phyloP scores from a whole-genome alignment of 2,888 invertebrate genomes.

The Polyommatus icarus region DNA sequence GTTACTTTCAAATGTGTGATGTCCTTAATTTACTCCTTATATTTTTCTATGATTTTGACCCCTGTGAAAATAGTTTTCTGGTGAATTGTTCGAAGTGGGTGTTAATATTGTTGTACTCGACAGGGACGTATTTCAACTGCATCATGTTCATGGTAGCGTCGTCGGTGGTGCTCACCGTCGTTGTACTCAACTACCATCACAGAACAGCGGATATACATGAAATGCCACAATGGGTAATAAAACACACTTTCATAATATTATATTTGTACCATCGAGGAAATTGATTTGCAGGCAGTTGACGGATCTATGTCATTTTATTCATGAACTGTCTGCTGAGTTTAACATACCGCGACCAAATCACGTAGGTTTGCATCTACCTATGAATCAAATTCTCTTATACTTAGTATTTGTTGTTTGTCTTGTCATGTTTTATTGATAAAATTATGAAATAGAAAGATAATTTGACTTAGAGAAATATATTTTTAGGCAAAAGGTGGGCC shows the following conservation, averaged over 20 bases:
- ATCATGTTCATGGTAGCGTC: slow-evolving; percentile 99
- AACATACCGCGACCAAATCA: too few species aligned
- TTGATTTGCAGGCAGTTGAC: too few species aligned
- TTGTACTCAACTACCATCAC: slow-evolving; percentile 98
- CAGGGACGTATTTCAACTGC: slow-evolving; percentile 99
- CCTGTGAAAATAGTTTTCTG: neutral
- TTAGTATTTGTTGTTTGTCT: too few species aligned
- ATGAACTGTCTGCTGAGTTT: too few species aligned
- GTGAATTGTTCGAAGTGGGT: neutral
- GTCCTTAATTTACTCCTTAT: slow-evolving; percentile 63
- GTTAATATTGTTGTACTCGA: slow-evolving; percentile 31
- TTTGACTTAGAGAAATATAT: too few species aligned
- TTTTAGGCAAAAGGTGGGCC: neutral
- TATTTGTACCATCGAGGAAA: too few species aligned
- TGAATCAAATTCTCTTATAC: too few species aligned
- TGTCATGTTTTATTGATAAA: too few species aligned
- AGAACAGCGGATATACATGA: slow-evolving; percentile 97
- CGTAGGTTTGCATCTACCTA: too few species aligned
- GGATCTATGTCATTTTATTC: too few species aligned
- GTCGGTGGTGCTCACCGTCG: slow-evolving; percentile 97
- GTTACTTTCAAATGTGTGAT: slow-evolving; percentile 29
- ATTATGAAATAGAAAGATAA: too few species aligned
- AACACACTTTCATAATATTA: neutral
- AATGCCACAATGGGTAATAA: slow-evolving; percentile 97
- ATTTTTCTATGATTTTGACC: slow-evolving; percentile 9